Base-by-base conservation (phyloP, 2,888 invertebrate species). In the Drosophila atroscutellata region DNA sequence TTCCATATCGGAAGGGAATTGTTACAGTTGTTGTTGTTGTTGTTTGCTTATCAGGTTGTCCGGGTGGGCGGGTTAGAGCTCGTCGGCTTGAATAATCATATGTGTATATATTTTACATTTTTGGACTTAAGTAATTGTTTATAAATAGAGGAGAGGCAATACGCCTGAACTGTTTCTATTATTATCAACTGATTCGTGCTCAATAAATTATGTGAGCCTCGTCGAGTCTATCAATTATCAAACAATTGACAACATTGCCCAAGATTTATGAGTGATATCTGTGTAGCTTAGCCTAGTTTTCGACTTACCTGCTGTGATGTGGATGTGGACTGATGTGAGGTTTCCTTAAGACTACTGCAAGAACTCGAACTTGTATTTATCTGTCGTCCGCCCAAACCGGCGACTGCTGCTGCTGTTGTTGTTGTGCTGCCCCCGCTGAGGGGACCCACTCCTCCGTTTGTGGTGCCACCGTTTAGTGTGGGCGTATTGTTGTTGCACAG, bases 311-410 rank as follows among this genome's bases (percentile, higher is more conserved):
- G 93, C 82, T 93, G 93, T 87, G 93, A 93, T 81, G 86, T 86
- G 75, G 86, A 86, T 74, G 93, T 92, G 82, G 92, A 92, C 55
- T 86, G 85, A 76, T 69, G 85, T 82, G 93, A 93, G 81, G 93
- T 92, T 92, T 93, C 93, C 91, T 93, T 93, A 92, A 93, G 92
- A 80, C 93, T 93, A 92, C 93, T 93, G 85, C 92, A 91, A 68
- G 91, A 92, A 67, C 84, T 84, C n/a, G 84, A 86, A 76, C 92
- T 92, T 77, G 93, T 92, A 76, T 92, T 93, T 59, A 93, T 92
- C 54, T 87, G 87, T 83, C 87, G 65, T 51, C 75, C 85, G 57
- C 73, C 78, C 34, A 78, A 50, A 8, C 47, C 66, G 65, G 75
- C 58, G 59, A 83, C 76, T 77, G 69, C 8, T 45, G 45, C 13